phyloP scores from a whole-genome alignment of 1,140 invertebrate species.

The Cheumatopsyche charites region DNA sequence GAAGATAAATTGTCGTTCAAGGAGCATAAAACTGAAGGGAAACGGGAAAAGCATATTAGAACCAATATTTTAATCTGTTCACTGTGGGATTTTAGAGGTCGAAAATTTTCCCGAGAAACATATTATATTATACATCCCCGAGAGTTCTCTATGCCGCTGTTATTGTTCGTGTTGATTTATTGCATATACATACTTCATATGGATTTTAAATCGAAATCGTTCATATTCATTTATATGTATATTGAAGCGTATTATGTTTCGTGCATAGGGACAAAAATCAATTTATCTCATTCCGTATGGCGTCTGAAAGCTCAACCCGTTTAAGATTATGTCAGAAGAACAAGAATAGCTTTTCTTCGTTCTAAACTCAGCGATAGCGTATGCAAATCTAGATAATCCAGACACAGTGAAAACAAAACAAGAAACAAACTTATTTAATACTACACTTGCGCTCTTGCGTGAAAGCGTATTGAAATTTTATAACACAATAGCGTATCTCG shows the following conservation, averaged over 20 bases:
- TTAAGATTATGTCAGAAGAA: background rate
- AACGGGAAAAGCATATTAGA: background rate
- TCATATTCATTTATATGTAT: no score
- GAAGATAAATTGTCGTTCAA: conserved; percentile 13
- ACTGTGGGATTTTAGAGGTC: background rate
- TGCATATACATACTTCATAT: no score
- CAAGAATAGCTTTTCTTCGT: conserved; percentile 18
- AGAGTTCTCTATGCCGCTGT: background rate
- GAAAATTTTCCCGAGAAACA: background rate
- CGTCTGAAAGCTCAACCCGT: background rate
- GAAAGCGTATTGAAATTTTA: conserved; percentile 17
- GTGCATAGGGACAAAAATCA: background rate
- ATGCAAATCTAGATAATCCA: conserved; percentile 26
- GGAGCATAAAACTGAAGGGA: background rate
- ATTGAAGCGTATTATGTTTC: no score
- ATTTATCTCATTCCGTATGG: conserved; percentile 5
- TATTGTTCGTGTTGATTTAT: no score
- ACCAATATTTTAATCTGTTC: background rate
- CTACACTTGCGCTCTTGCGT: background rate
- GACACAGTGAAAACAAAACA: conserved; percentile 19
- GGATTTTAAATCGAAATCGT: no score
- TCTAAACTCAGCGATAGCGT: conserved; percentile 6
- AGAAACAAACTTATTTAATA: conserved; percentile 22
- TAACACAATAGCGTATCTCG: background rate
- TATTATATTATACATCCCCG: background rate